Evolutionary conservation across 1,140 invertebrate genomes (phyloP).

Genomic region (Delia radicum): DNA sequence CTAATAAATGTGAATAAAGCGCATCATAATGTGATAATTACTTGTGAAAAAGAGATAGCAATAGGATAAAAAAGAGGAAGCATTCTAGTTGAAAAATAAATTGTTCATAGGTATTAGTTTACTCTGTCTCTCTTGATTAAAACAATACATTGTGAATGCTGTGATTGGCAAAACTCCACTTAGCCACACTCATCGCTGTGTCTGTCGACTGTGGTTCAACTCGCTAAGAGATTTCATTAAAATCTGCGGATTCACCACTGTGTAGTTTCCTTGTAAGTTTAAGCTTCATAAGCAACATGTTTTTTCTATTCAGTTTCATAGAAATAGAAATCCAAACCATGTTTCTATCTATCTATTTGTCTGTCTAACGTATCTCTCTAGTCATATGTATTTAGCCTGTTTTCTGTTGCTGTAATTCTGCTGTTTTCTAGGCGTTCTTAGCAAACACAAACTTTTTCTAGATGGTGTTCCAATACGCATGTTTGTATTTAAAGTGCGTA

Average conservation of each 20-base stretch:
- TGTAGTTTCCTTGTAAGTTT: neutral
- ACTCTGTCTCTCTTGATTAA: too few species aligned
- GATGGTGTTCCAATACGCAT: neutral
- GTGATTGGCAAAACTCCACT: too few species aligned
- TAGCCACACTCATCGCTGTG: neutral
- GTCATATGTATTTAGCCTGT: neutral
- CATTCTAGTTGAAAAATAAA: too few species aligned
- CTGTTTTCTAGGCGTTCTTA: neutral
- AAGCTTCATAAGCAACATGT: neutral
- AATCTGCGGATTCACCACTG: too few species aligned
- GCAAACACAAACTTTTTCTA: neutral
- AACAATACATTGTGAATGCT: too few species aligned
- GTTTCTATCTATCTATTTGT: neutral
- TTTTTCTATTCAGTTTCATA: neutral
- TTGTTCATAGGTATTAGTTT: too few species aligned
- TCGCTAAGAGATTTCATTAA: too few species aligned
- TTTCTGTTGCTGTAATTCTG: neutral
- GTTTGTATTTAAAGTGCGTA: neutral
- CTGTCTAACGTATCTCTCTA: neutral
- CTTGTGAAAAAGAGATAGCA: too few species aligned
- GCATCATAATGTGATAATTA: too few species aligned
- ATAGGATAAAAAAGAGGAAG: too few species aligned
- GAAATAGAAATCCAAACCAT: neutral
- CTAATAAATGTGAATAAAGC: too few species aligned
- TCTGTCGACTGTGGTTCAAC: too few species aligned